phyloP scores from a whole-genome alignment of 2,797 vertebrate species.

The Cuculus canorus region DNA sequence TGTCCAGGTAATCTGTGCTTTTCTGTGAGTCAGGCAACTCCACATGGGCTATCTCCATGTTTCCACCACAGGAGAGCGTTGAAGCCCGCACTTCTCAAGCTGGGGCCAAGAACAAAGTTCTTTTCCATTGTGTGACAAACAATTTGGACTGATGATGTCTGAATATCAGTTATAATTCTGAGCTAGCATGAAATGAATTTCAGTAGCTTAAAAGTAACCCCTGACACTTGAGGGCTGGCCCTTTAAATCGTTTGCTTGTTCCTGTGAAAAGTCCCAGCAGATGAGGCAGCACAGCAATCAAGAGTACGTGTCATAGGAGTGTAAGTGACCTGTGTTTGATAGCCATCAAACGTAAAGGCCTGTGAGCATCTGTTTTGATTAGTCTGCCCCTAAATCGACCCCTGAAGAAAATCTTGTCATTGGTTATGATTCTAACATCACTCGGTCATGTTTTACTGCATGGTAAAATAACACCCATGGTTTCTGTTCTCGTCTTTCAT shows the following conservation, averaged over 20 bases:
- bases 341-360: conserved; percentile 43
- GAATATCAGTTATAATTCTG: neutral
- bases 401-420: conserved; percentile 82
- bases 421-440: conserved; percentile 77
- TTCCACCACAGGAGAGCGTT: neutral
- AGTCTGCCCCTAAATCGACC: conserved; percentile 91
- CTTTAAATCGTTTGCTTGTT: neutral
- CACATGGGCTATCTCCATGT: neutral
- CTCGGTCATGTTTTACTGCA: conserved; percentile 85
- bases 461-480: conserved; percentile 80
- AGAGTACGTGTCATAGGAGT: neutral
- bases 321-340: neutral
- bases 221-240: neutral
- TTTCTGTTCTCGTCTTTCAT: conserved; percentile 68
- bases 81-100: neutral
- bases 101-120: neutral
- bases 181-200: neutral
- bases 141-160: neutral
- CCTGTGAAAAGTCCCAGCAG: neutral
- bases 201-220: neutral
- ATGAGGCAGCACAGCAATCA: neutral
- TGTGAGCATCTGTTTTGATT: conserved; percentile 73
- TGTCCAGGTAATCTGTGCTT: conserved; percentile 5
- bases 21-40: neutral
- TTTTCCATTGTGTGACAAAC: neutral